Base-by-base conservation (phyloP, 2,888 invertebrate species). In the Ophion ellenae region DNA sequence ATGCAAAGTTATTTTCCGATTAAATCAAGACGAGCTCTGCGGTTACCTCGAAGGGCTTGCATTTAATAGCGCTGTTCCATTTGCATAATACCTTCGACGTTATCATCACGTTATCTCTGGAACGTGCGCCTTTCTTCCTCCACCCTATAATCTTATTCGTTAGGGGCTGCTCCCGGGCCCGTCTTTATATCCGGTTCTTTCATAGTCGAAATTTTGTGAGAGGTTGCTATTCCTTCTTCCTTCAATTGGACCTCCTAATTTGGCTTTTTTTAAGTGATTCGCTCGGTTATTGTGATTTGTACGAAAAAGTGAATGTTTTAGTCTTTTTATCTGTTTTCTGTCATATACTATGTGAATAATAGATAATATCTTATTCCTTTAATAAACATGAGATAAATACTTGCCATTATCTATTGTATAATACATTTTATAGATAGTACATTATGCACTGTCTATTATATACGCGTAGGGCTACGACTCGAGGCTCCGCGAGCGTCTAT, bases 21-120 rank as follows among this genome's bases (percentile, higher is more conserved):
- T n/a, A 53, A 2, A 47, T 14, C 4, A 63, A 78, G 45, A 81
- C 28, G 47, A 40, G 57, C 24, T 70, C 74, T 28, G 45, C 70
- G 40, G 57, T 74, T 82, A 53, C 82, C 76, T 73, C 67, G 76
- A 83, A 76, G 82, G 73, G 57, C 57, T 86, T 90, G 90, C 89
- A 88, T 81, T 90, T 90, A 90, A 90, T 90, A 90, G 88, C 89
- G 89, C 90, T 90, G 90, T 90, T 88, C 87, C 87, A 90, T 90
- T 90, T 89, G 90, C 90, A 90, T 90, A 90, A 90, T 89, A 87
- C 90, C 88, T 66, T 76, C 61, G 63, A 66, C 76, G 66, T 80
- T 80, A 85, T 80, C 76, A 40, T 73, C 32, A 79, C 82, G 80
- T 82, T 83, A 80, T 76, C 40, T 66, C 81, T 81, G 87, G 75